Conservation (phyloP, 2,888 invertebrate genomes). For the Papilio elwesi region DNA sequence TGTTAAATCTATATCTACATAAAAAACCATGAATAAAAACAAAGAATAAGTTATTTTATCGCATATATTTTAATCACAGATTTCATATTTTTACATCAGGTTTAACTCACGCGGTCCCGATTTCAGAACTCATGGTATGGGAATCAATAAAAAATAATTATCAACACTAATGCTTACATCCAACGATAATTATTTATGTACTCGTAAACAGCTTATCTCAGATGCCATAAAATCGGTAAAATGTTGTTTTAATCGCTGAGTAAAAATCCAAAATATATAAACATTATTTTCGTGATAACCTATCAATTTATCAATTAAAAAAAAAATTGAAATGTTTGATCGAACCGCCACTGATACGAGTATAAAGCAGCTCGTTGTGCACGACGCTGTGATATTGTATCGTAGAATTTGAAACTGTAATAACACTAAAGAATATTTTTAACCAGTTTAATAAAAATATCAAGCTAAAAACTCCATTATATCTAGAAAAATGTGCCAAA, state of each 20-base stretch:
- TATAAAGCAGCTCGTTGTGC: slow-evolving; percentile 65
- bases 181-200: too few relatives aligned
- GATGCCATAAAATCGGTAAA: too few relatives aligned
- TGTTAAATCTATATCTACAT: slow-evolving; percentile 38
- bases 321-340: slow-evolving; percentile 44
- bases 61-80: slow-evolving; percentile 46
- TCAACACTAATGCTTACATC: too few relatives aligned
- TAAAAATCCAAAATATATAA: too few relatives aligned
- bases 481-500: slow-evolving; percentile 44
- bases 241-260: too few relatives aligned
- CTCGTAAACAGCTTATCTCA: too few relatives aligned
- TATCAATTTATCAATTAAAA: slow-evolving; percentile 49
- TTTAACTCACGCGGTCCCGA: too few relatives aligned
- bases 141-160: too few relatives aligned
- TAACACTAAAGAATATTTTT: slow-evolving; percentile 35
- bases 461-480: slow-evolving; percentile 37
- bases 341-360: too few relatives aligned
- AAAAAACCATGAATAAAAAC: not conserved
- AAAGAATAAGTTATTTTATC: slow-evolving; percentile 53
- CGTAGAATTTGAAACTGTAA: slow-evolving; percentile 56
- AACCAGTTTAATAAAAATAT: slow-evolving; percentile 27
- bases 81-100: slow-evolving; percentile 5
- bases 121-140: too few relatives aligned
- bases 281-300: too few relatives aligned
- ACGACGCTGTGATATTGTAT: slow-evolving; percentile 74